phyloP scores from a whole-genome alignment of 2,113 vertebrate genomes.

The Pachycephala philippinensis region DNA sequence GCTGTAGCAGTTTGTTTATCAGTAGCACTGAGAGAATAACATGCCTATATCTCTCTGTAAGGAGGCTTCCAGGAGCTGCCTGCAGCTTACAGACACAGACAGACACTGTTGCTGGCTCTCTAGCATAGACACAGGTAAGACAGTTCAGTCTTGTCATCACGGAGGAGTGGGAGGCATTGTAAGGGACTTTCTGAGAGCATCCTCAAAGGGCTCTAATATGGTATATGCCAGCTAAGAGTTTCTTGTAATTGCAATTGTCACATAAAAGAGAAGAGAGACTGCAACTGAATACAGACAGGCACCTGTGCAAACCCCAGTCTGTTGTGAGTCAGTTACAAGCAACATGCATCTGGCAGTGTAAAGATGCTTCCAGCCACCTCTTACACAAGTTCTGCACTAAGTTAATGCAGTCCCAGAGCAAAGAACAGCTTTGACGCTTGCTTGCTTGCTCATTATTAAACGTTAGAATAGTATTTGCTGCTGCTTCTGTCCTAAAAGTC shows the following conservation, averaged over 20 bases:
- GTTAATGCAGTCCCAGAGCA: too few relatives aligned
- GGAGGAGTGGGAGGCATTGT: background rate
- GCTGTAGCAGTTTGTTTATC: background rate
- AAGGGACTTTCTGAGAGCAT: background rate
- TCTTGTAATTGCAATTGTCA: background rate
- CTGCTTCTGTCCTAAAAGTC: background rate
- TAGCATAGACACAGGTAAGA: background rate
- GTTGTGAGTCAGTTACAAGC: background rate
- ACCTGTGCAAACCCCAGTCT: background rate
- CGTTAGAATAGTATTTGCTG: background rate
- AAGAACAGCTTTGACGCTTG: background rate
- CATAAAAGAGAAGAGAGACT: background rate
- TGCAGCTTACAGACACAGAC: background rate
- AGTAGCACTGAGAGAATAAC: background rate
- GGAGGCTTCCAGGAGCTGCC: background rate
- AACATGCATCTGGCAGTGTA: background rate
- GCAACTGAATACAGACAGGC: background rate
- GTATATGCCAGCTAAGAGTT: background rate
- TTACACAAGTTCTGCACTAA: background rate
- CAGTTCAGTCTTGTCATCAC: background rate
- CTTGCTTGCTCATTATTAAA: background rate
- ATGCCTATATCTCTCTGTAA: background rate
- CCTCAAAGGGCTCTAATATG: background rate
- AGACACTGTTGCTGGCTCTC: background rate
- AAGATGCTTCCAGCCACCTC: background rate